These are phyloP conservation scores for Sphaerophoria taeniata DNA, from an alignment of 2,888 invertebrate species.

Conservation along the genomic window DNA sequence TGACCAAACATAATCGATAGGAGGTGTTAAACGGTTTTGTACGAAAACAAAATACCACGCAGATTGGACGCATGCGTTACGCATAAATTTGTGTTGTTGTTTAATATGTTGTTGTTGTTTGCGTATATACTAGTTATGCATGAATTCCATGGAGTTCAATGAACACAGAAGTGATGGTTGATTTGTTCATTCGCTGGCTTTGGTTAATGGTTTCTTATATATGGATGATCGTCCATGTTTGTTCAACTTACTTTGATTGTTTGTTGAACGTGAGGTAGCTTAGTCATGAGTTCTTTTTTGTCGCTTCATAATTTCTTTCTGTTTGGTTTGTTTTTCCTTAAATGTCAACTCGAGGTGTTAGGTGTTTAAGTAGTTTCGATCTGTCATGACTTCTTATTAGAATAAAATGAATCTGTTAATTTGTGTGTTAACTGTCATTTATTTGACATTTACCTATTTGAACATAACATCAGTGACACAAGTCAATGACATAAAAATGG, in stretches of 20 bases:
- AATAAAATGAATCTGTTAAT: background rate
- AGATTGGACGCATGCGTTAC: slow-evolving; percentile 62
- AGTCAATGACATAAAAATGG: no score
- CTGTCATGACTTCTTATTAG: background rate
- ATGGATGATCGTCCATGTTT: slow-evolving; percentile 29
- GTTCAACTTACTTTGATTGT: slow-evolving; percentile 42
- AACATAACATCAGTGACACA: no score
- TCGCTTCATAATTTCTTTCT: background rate
- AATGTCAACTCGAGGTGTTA: slow-evolving; percentile 25
- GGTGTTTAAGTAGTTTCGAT: background rate
- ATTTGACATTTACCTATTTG: no score
- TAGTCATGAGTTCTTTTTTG: slow-evolving; percentile 10
- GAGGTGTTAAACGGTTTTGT: slow-evolving; percentile 36
- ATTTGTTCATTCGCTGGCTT: background rate
- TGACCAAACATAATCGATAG: slow-evolving; percentile 4
- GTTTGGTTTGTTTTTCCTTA: slow-evolving; percentile 15
- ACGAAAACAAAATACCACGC: slow-evolving; percentile 56
- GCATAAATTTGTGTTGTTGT: slow-evolving; percentile 53
- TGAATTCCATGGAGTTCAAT: slow-evolving; percentile 62
- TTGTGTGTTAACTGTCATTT: no score
- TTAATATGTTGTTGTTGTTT: slow-evolving; percentile 43
- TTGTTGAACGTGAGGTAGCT: slow-evolving; percentile 45
- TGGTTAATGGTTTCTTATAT: background rate
- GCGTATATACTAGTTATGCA: slow-evolving; percentile 48
- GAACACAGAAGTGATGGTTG: slow-evolving; percentile 44